phyloP scores from a whole-genome alignment of 2,888 invertebrate genomes.

The Volucella inanis region DNA sequence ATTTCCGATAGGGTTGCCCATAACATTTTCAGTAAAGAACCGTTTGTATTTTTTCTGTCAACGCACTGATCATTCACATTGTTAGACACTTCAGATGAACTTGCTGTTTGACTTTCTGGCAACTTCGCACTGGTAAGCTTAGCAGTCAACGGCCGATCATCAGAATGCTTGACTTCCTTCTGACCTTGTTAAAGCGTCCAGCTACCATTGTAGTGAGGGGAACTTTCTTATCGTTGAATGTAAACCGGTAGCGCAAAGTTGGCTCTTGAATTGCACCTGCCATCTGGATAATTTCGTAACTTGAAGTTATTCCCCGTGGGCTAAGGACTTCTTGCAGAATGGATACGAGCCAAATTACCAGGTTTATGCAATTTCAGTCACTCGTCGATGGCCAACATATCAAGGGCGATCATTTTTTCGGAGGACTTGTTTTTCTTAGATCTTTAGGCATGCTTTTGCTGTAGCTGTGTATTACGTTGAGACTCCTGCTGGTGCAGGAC shows the following conservation, averaged over 20 bases:
- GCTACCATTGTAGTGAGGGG: slow-evolving; percentile 90
- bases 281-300: slow-evolving; percentile 97
- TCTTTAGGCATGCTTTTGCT: slow-evolving; percentile 63
- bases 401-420: slow-evolving; percentile 74
- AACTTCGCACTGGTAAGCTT: slow-evolving; percentile 90
- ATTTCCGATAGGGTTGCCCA: slow-evolving; percentile 97
- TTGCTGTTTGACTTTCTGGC: slow-evolving; percentile 85
- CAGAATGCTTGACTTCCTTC: slow-evolving; percentile 98
- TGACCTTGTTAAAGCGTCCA: slow-evolving; percentile 97
- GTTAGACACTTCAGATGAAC: slow-evolving; percentile 70
- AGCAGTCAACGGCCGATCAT: slow-evolving; percentile 95
- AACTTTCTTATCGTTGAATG: slow-evolving; percentile 91
- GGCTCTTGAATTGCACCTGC: slow-evolving; percentile 99
- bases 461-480: slow-evolving; percentile 73
- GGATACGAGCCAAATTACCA: slow-evolving; percentile 92
- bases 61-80: slow-evolving; percentile 77
- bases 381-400: slow-evolving; percentile 79
- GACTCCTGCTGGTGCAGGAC: slow-evolving; percentile 65
- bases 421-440: slow-evolving; percentile 79
- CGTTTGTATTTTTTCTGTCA: slow-evolving; percentile 78
- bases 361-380: slow-evolving; percentile 86
- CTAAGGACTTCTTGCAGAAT: slow-evolving; percentile 96
- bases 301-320: slow-evolving; percentile 95
- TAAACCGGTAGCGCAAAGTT: slow-evolving; percentile 97
- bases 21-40: slow-evolving; percentile 89